Base-by-base conservation (phyloP, 2,797 vertebrate species). In the Schizothorax lantsangensis region DNA sequence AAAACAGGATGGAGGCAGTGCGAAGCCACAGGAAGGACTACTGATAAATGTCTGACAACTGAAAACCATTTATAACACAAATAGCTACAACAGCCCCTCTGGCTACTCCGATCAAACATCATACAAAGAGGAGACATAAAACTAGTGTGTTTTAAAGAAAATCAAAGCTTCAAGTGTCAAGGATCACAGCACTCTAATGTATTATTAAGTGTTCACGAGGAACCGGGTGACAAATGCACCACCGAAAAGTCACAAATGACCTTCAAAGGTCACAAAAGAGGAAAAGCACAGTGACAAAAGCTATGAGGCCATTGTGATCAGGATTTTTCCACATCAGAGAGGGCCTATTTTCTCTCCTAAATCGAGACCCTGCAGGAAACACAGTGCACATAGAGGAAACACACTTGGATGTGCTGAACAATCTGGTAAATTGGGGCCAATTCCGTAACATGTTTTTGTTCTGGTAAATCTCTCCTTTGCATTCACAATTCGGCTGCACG, bases 281-380 rank as follows among this genome's bases (percentile, higher is more conserved):
- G 62, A 54, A 72, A 71, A 45, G 54, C 40, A 19, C 47, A 69
- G 30, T 84, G 7, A 49, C 43, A 75, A 64, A 49, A 71, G 62
- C 75, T 17, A 6, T 26, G 11, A 45, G 57, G 78, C 47, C 36
- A 79, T 43, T 79, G 64, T 79, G 49, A 71, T 72, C n/a, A 59
- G n/a, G 30, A 79, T n/a, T 85, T 71, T 79, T 79, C 12, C 84
- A 79, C 75, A 72, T 45, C 36, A 85, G 49, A 79, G 15, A 77
- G 7, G 45, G n/a, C 3, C 45, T 14, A 40, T 68, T 84, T 84
- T 54, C 36, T 43, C 45, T 54, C 14, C 49, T 69, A 59, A 68
- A 45, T 57, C 45, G 11, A 78, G 15, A 62, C 9, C 49, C 19
- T 54, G 49, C 75, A 85, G 64, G 75, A 85, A 79, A 47, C 77